Conservation (phyloP, 37 sponge, comb jelly and placozoan species). For the Haliclona indistincta region DNA sequence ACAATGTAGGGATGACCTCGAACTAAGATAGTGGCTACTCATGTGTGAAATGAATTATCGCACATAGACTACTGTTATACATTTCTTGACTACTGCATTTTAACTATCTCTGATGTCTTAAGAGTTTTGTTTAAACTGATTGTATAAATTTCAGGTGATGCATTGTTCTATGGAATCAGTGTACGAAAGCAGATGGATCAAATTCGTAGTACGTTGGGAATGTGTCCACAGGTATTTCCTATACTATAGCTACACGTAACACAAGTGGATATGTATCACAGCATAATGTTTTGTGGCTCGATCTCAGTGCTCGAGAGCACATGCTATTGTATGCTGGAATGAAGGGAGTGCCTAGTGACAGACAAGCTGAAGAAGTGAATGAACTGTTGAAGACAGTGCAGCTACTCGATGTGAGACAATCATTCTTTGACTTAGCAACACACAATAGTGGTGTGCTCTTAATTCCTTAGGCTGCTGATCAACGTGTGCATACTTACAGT, state of each 20-base stretch:
- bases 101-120: too few species aligned
- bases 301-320: conserved; percentile 78
- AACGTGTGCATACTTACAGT: conserved; percentile 83
- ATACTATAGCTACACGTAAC: background rate
- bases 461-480: conserved; percentile 63
- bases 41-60: too few species aligned
- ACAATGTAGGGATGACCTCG: too few species aligned
- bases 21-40: too few species aligned
- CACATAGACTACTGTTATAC: too few species aligned
- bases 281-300: conserved; percentile 81
- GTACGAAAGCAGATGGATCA: conserved; percentile 60
- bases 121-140: too few species aligned
- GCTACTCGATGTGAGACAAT: conserved; percentile 41
- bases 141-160: conserved; percentile 73
- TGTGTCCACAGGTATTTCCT: conserved; percentile 76
- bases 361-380: conserved; percentile 42
- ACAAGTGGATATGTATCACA: background rate
- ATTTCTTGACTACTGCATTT: too few species aligned
- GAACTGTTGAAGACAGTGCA: conserved; percentile 64
- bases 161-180: conserved; percentile 62
- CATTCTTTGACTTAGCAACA: too few species aligned
- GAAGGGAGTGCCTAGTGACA: conserved; percentile 42
- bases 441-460: too few species aligned
- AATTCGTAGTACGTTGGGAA: conserved; percentile 70
- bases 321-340: conserved; percentile 71